Evolutionary conservation across 2,113 vertebrate species (phyloP).

Genomic region (Tychaedon coryphoeus): DNA sequence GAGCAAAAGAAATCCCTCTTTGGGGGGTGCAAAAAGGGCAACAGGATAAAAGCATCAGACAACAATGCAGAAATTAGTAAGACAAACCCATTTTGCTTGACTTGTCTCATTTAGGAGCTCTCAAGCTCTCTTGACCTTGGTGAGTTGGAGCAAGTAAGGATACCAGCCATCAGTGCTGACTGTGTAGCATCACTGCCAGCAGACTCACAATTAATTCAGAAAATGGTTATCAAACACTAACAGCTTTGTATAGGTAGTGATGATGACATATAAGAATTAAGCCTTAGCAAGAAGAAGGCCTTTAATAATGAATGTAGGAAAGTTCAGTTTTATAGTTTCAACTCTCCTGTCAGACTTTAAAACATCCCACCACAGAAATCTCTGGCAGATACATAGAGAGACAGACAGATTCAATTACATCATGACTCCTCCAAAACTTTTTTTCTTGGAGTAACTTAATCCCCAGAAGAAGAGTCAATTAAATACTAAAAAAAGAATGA

Average conservation of each 20-base stretch:
- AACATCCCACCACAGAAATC: not conserved
- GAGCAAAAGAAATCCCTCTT: not conserved
- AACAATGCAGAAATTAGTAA: not conserved
- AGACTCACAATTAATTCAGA: not conserved
- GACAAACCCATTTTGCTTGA: not conserved
- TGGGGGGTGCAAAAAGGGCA: rapidly evolving
- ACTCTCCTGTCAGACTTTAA: not conserved
- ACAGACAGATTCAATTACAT: not conserved
- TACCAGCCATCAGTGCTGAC: not conserved
- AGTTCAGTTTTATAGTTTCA: not conserved
- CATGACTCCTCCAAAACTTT: not conserved
- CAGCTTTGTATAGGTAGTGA: not conserved
- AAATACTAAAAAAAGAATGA: not conserved
- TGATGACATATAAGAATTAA: not conserved
- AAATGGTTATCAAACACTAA: not conserved
- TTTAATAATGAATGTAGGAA: not conserved
- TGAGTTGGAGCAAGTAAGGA: not conserved
- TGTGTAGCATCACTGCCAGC: not conserved
- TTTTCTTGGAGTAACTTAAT: not conserved
- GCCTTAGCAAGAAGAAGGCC: not conserved
- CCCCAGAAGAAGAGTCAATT: not conserved
- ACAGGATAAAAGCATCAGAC: not conserved
- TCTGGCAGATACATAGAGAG: not conserved
- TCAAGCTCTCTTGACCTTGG: not conserved
- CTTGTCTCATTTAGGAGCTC: not conserved